Base-by-base conservation (phyloP, 2,888 invertebrate genomes). In the Drosophila sordidula region DNA sequence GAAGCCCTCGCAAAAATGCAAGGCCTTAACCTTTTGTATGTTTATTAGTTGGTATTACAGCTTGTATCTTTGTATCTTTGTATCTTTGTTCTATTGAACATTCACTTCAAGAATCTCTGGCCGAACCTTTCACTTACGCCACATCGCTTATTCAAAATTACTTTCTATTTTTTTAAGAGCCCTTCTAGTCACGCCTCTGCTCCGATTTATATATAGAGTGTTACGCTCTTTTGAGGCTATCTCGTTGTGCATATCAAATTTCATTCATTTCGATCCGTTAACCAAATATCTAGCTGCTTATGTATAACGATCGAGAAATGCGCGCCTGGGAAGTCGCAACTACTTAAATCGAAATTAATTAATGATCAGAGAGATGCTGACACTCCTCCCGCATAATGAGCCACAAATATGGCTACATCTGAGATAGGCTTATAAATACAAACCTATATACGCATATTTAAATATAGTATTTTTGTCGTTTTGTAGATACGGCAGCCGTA, bases 381-480 rank as follows among this genome's bases (percentile, higher is more conserved):
- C 85, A 85, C 85, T 85, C 85, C 85, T 85, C 85, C 85, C 85
- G 85, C 85, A 88, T 85, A 85, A 85, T 88, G 70, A 86, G 71
- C 52, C 64, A 44, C 74, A 78, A 63, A 72, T 80, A 69, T 64
- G 66, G 68, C 75, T 63, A 66, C 62, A 75, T 66, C 63, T 52
- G 6, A 44, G 69, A 77, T 77, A 64, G 71, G 55, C 74, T 51
- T 72, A 49, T 45, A 55, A 18, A 62, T 11, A 54, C 42, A 57
- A 38, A 39, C 38, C 26, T 22, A 64, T 46, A 69, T 41, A 58
- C 25, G 65, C 18, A 56, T 51, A 49, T 55, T 55, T 52, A 56
- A 63, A 49, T 58, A 50, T 36, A 54, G 11, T 56, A 6, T 70
- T 42, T 57, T 22, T 29, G 34, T 54, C 34, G 22, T 61, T 69